Base-by-base conservation (phyloP, 2,888 invertebrate species). In the Uropetala carovei region DNA sequence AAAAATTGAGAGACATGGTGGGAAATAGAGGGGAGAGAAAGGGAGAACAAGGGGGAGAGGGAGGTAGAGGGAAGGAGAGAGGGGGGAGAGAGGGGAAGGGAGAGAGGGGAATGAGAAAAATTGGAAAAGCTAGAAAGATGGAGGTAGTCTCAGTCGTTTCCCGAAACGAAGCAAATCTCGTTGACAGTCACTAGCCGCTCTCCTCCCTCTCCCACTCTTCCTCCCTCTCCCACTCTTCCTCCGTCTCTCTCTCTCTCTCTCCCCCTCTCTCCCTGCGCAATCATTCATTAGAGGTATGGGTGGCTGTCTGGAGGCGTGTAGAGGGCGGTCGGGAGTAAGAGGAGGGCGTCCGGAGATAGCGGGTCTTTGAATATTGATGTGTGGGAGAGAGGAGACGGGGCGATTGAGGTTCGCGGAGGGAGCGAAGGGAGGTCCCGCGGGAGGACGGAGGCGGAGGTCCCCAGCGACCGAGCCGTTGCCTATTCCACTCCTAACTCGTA, bases 331-430 rank as follows among this genome's bases (percentile, higher is more conserved):
- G 43, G 43, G 43, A 43, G 43, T 43, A 43, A 43, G 43, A 5
- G 43, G 43, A 43, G 43, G 43, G 43, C 43, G 43, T 43, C 43
- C 43, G 43, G 43, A 75, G 75, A 75, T 75, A 75, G 75, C 75
- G 22, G 75, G 75, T 75, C 75, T 75, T 75, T 75, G 75, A 75
- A 75, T 75, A 75, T 75, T 75, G 75, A 75, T 75, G 75, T 75
- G 75, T 75, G 75, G 68, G 68, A 68, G 68, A 8, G 68, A n/a
- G 22, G 68, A n/a, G 64, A 64, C 64, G 64, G 75, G 75, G 75
- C 75, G 22, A 75, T 75, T 27, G 75, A 75, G 75, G 75, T 22
- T 27, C 22, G 22, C 68, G 18, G 68, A 68, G 68, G 22, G 68
- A 68, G 68, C 68, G 14, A 16, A 16, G 16, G 18, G 16, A 27